These are phyloP conservation scores for Brenthis daphne DNA, from an alignment of 2,888 invertebrate genomes.

Conservation along the genomic window DNA sequence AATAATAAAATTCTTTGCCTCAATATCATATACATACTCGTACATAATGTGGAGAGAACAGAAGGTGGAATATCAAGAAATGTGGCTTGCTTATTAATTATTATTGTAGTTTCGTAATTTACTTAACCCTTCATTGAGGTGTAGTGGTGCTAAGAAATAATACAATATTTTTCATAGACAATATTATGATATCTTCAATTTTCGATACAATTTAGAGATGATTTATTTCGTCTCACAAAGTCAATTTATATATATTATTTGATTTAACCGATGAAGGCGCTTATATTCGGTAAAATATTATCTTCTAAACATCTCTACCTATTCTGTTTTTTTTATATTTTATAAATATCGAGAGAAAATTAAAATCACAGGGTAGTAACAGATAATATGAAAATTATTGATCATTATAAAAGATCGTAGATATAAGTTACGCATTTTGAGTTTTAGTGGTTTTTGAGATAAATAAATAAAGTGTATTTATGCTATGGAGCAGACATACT, in stretches of 20 bases:
- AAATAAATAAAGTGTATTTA: neutral
- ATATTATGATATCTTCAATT: slow-evolving; percentile 71
- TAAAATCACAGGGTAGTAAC: slow-evolving; percentile 67
- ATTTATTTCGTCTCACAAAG: slow-evolving; percentile 60
- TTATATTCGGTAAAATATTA: slow-evolving; percentile 31
- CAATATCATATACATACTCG: neutral
- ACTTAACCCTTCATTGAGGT: slow-evolving; percentile 28
- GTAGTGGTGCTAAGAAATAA: slow-evolving; percentile 75
- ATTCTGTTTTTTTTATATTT: slow-evolving; percentile 45
- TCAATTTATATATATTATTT: slow-evolving; percentile 63
- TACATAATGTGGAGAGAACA: slow-evolving; percentile 2
- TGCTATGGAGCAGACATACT: neutral
- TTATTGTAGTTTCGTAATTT: slow-evolving; percentile 21
- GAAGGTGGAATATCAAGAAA: slow-evolving; percentile 36
- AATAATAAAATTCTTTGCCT: neutral
- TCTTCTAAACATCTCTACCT: slow-evolving; percentile 41
- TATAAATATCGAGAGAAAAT: slow-evolving; percentile 57
- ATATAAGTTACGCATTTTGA: slow-evolving; percentile 2
- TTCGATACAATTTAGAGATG: slow-evolving; percentile 70
- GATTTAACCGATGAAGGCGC: slow-evolving; percentile 46
- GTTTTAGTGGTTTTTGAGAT: neutral
- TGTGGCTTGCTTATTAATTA: slow-evolving; percentile 40
- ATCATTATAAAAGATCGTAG: slow-evolving; percentile 27
- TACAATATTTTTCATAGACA: slow-evolving; percentile 75
- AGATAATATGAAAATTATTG: slow-evolving; percentile 53